Percentiles rank a stretch among this genome's conserved stretches.
Conservation (phyloP, 1,140 invertebrate genomes). For the Drosophila punjabiensis region DNA sequence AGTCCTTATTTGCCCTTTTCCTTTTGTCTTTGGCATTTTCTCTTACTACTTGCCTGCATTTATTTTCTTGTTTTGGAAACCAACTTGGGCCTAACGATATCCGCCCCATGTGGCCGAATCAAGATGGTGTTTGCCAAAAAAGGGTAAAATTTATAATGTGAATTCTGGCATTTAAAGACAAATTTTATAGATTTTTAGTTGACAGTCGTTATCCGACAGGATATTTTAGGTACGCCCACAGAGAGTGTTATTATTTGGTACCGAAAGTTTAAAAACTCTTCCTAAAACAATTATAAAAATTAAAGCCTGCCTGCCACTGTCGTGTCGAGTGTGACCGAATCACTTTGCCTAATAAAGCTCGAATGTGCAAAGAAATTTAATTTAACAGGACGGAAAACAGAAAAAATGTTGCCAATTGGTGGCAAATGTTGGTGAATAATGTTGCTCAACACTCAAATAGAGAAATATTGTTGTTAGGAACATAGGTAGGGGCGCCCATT, state of each 20-base stretch:
- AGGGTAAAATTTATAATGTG: slow-evolving; percentile 45
- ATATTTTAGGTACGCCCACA: slow-evolving; percentile 21
- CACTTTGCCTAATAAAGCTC: too few species aligned
- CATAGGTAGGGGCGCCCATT: too few species aligned
- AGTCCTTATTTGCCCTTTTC: slow-evolving; percentile 21
- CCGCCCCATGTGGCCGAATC: slow-evolving; percentile 26
- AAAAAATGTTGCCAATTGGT: too few species aligned
- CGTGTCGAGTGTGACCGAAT: too few species aligned
- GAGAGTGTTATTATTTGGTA: background rate
- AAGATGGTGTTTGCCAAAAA: background rate
- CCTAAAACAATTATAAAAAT: background rate
- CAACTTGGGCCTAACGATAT: slow-evolving; percentile 33
- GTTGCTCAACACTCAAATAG: too few species aligned
- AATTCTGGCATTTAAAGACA: slow-evolving; percentile 46
- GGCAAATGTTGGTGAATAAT: too few species aligned
- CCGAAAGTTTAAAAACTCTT: background rate
- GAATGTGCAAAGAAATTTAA: too few species aligned
- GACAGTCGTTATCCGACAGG: slow-evolving; percentile 40
- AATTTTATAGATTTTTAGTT: slow-evolving; percentile 60
- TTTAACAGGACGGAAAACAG: too few species aligned
- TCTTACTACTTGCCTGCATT: slow-evolving; percentile 17
- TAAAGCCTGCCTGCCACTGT: too few species aligned
- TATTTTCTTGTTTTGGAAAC: slow-evolving; percentile 3
- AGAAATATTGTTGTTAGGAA: too few species aligned
- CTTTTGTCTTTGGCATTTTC: slow-evolving; percentile 45